A percentile compares a stretch with the other conserved stretches of the same genome.
Conservation (phyloP, 1,140 invertebrate genomes). For the Drosophila bocqueti region DNA sequence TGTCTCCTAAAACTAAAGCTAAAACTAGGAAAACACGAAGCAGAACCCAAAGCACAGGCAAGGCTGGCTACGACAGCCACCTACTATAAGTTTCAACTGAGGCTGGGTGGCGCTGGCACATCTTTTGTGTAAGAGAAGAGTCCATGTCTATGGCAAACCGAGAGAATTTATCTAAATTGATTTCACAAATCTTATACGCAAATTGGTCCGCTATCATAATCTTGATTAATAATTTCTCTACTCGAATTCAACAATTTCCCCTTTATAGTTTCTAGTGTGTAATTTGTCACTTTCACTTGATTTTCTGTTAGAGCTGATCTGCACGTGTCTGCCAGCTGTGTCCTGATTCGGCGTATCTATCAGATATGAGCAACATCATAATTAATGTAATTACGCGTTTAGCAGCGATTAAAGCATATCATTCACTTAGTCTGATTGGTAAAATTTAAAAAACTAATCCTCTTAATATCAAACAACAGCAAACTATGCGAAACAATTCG, state of each 20-base stretch:
- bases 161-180: constrained; percentile 77
- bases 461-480: constrained; percentile 77
- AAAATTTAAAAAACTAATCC: constrained; percentile 63
- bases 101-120: constrained; percentile 46
- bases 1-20: constrained; percentile 70
- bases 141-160: constrained; percentile 66
- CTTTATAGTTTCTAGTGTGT: constrained; percentile 54
- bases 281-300: constrained; percentile 31
- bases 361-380: constrained; percentile 21
- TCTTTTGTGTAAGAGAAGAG: constrained; percentile 20
- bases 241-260: constrained; percentile 79
- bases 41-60: constrained; percentile 60
- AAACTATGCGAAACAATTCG: constrained; percentile 65
- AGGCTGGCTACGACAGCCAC: constrained; percentile 41
- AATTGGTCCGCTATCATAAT: constrained; percentile 84
- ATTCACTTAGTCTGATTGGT: constrained; percentile 42
- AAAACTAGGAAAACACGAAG: constrained; percentile 67
- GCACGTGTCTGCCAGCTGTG: constrained; percentile 3
- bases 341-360: constrained; percentile 22
- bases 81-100: constrained; percentile 56
- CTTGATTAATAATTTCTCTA: constrained; percentile 79
- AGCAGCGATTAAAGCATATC: constrained; percentile 52
- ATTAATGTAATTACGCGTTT: constrained; percentile 42
- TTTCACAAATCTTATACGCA: constrained; percentile 84
- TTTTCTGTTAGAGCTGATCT: constrained; percentile 34